Evolutionary conservation across 35 echinoderm and acorn worm genomes (phyloP).

Genomic region (Heliocidaris tuberculata): DNA sequence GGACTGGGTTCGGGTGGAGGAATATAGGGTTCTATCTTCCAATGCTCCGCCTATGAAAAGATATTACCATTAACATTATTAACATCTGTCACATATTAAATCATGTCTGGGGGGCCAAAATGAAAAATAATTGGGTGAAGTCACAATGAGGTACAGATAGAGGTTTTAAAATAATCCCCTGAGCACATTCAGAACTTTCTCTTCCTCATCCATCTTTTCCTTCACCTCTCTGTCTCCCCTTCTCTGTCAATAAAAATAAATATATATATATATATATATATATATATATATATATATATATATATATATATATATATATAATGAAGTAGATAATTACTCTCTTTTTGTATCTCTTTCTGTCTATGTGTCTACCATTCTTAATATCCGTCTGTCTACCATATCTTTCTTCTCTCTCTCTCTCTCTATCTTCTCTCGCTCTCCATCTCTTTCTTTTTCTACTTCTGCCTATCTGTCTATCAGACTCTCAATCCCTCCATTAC

Average conservation of each 20-base stretch:
- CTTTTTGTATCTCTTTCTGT: not conserved
- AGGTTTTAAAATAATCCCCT: not conserved
- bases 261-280: too few species aligned
- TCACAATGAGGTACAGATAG: not conserved
- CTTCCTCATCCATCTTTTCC: not conserved
- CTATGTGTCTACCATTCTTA: not conserved
- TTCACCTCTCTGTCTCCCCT: not conserved
- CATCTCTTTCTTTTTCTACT: not conserved
- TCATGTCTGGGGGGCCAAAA: too few species aligned
- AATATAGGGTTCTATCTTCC: slow-evolving; percentile 73
- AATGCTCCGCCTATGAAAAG: slow-evolving; percentile 77
- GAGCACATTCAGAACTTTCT: not conserved
- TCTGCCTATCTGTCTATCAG: not conserved
- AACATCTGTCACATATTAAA: too few species aligned
- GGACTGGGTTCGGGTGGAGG: slow-evolving; percentile 19
- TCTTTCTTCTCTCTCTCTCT: not conserved
- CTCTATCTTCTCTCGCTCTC: too few species aligned
- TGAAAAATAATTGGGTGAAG: too few species aligned
- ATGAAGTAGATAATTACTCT: not conserved
- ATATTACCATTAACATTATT: not conserved
- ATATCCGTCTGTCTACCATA: not conserved
- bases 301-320: too few species aligned
- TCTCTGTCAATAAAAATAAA: not conserved
- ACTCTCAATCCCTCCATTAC: not conserved
- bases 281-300: too few species aligned